Percentiles rank a stretch among this genome's conserved stretches.
Evolutionary conservation across 2,797 vertebrate genomes (phyloP).

Genomic region (Varecia variegata): DNA sequence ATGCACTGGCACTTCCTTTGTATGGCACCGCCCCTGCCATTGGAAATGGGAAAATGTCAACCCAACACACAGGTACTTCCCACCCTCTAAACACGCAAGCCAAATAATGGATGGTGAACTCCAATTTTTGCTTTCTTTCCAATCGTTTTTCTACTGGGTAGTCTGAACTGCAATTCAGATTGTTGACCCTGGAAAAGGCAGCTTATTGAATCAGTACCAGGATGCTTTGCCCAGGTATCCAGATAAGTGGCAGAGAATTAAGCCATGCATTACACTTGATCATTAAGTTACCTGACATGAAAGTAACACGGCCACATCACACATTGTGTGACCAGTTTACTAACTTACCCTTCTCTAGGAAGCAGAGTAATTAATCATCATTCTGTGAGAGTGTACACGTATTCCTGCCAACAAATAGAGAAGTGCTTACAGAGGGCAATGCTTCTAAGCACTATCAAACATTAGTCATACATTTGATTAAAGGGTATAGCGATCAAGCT

Average conservation of each 20-base stretch:
- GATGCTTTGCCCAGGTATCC: not conserved
- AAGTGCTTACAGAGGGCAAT: slow-evolving; percentile 67
- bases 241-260: not conserved
- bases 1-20: not conserved
- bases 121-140: not conserved
- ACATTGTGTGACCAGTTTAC: slow-evolving; percentile 77
- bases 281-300: slow-evolving; percentile 77
- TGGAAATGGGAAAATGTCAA: not conserved
- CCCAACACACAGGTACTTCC: not conserved
- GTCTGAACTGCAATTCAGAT: not conserved
- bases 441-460: slow-evolving; percentile 70
- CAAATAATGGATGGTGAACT: not conserved
- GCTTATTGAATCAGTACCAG: too few relatives aligned
- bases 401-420: slow-evolving; percentile 63
- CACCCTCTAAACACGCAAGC: not conserved
- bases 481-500: slow-evolving; percentile 59
- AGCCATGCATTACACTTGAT: not conserved
- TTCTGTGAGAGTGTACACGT: slow-evolving; percentile 69
- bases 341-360: slow-evolving; percentile 76
- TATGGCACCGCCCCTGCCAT: not conserved
- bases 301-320: slow-evolving; percentile 71
- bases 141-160: not conserved
- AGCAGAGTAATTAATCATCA: slow-evolving; percentile 79
- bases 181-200: not conserved
- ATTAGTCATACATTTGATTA: slow-evolving; percentile 73